These are phyloP conservation scores for Furnarius figulus DNA, from an alignment of 2,113 vertebrate genomes.

Conservation along the genomic window DNA sequence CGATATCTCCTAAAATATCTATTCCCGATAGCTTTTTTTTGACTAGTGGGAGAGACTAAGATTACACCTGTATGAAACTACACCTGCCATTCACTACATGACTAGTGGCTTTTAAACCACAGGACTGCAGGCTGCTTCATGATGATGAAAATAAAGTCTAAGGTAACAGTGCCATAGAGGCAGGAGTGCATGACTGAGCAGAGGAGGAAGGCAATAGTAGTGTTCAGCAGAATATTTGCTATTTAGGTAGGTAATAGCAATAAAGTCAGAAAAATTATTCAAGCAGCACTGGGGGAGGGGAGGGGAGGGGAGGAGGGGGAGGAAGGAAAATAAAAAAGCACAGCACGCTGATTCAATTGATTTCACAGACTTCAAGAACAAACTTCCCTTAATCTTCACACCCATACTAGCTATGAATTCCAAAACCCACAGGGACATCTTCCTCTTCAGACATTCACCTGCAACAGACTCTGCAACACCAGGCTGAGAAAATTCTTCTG, in stretches of 20 bases:
- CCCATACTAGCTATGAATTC: not conserved
- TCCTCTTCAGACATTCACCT: not conserved
- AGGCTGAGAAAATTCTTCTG: not conserved
- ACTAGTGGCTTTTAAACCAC: not conserved
- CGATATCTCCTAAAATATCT: not conserved
- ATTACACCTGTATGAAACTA: not conserved
- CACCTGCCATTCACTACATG: not conserved
- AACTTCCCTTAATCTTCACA: not conserved
- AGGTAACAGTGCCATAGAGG: not conserved
- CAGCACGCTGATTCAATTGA: not conserved
- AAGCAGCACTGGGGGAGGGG: not conserved
- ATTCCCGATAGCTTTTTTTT: not conserved
- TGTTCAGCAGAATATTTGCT: not conserved
- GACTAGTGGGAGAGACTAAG: constrained; percentile 8
- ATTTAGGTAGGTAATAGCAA: not conserved
- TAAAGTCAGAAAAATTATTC: not conserved
- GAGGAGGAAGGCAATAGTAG: not conserved
- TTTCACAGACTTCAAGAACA: not conserved
- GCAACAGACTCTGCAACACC: not conserved
- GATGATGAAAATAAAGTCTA: not conserved
- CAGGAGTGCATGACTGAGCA: not conserved
- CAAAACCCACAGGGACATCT: not conserved
- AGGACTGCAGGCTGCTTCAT: not conserved
- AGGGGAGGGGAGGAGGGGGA: rapidly evolving
- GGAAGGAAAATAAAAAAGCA: not conserved